These are phyloP conservation scores for Vidua macroura DNA, from an alignment of 2,113 vertebrate species.

Conservation along the genomic window DNA sequence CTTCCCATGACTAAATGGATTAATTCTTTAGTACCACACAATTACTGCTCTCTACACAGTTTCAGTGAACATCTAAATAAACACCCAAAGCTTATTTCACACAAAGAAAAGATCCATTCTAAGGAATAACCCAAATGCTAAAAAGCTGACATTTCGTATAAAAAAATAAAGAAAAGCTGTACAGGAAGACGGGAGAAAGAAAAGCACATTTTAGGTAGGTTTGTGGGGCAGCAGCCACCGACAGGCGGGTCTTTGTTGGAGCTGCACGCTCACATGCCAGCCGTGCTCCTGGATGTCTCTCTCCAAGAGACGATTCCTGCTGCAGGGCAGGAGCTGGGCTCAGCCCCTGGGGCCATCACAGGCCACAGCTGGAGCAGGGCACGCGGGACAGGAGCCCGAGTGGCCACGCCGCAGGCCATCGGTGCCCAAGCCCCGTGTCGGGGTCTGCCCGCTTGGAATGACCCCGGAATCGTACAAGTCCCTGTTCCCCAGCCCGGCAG, in stretches of 20 bases:
- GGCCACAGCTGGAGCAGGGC: neutral
- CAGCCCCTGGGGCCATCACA: neutral
- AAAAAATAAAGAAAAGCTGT: slow-evolving; percentile 36
- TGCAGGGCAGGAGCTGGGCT: neutral
- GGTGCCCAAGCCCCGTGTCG: neutral
- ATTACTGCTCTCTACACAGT: slow-evolving; percentile 74
- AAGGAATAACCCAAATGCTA: slow-evolving; percentile 69
- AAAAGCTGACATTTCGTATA: slow-evolving; percentile 68
- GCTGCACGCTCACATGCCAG: slow-evolving; percentile 1
- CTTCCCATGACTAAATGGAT: slow-evolving; percentile 87
- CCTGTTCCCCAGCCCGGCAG: too few relatives aligned
- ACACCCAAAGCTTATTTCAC: slow-evolving; percentile 77
- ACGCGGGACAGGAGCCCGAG: fast-evolving
- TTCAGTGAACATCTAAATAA: slow-evolving; percentile 79
- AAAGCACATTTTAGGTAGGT: slow-evolving; percentile 60
- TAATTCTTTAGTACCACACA: slow-evolving; percentile 81
- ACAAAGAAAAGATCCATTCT: slow-evolving; percentile 70
- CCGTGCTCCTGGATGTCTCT: slow-evolving; percentile 65
- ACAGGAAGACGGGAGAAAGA: slow-evolving; percentile 36
- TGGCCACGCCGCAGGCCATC: neutral
- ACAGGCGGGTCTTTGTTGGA: slow-evolving; percentile 71
- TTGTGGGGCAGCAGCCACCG: slow-evolving; percentile 56
- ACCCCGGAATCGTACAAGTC: too few relatives aligned
- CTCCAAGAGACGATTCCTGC: neutral
- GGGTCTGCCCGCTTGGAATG: too few relatives aligned